Conservation (phyloP, 2,113 vertebrate genomes). For the Eolophus roseicapilla region DNA sequence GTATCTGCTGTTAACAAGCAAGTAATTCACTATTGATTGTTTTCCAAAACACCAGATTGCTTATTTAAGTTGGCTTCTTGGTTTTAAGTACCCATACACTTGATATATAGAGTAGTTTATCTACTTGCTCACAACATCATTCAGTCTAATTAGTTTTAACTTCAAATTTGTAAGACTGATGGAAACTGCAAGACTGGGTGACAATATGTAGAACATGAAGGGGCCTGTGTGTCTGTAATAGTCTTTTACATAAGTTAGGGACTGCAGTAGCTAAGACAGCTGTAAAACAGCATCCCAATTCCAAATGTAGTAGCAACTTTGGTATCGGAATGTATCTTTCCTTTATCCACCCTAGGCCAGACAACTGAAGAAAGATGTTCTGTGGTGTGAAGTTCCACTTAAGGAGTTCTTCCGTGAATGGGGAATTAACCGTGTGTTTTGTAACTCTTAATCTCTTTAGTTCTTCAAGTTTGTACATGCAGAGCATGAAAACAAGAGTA, state of each 20-base stretch:
- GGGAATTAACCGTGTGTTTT: neutral
- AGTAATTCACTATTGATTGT: neutral
- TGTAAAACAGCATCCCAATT: neutral
- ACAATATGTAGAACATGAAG: neutral
- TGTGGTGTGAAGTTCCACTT: neutral
- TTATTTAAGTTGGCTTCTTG: neutral
- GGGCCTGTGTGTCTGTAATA: neutral
- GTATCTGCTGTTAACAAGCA: neutral
- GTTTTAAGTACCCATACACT: neutral
- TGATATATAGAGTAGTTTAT: neutral
- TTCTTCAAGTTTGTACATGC: neutral
- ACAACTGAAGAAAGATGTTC: neutral
- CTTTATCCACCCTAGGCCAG: neutral
- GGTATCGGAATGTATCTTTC: neutral
- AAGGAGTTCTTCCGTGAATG: neutral
- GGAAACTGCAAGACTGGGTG: neutral
- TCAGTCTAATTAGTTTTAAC: neutral
- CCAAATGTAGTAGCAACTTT: neutral
- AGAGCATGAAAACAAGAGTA: neutral
- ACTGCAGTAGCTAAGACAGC: neutral
- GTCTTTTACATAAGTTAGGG: neutral
- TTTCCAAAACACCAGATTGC: neutral
- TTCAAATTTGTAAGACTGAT: neutral
- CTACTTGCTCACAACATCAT: neutral
- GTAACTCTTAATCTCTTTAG: neutral